phyloP scores from a whole-genome alignment of 2,113 vertebrate species.

The Numenius arquata region DNA sequence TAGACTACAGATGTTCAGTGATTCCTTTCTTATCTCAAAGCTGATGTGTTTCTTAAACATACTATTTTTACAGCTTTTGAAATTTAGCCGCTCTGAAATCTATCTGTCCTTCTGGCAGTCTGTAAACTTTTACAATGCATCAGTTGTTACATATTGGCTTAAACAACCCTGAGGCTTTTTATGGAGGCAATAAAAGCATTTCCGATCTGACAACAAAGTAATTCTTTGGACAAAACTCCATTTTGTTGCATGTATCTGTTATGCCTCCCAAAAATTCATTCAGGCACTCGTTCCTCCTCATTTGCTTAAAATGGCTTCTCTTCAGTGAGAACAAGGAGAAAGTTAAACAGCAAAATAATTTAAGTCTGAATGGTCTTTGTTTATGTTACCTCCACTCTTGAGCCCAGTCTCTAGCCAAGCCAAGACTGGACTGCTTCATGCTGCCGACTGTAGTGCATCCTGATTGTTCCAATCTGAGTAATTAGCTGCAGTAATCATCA shows the following conservation, averaged over 20 bases:
- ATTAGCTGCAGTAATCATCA: not conserved
- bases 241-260: not conserved
- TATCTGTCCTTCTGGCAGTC: not conserved
- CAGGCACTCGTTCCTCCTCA: not conserved
- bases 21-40: not conserved
- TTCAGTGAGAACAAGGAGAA: not conserved
- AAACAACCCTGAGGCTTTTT: not conserved
- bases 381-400: not conserved
- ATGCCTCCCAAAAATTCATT: not conserved
- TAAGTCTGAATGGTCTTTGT: not conserved
- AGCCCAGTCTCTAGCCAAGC: not conserved
- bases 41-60: not conserved
- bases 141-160: not conserved
- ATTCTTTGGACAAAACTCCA: not conserved
- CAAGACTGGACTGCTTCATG: not conserved
- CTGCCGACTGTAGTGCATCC: not conserved
- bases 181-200: not conserved
- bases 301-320: not conserved
- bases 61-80: not conserved
- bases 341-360: not conserved
- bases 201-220: not conserved
- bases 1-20: not conserved
- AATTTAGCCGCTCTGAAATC: not conserved
- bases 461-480: not conserved
- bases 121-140: not conserved